phyloP scores from a whole-genome alignment of 2,113 vertebrate genomes.

The Herpailurus yagouaroundi region DNA sequence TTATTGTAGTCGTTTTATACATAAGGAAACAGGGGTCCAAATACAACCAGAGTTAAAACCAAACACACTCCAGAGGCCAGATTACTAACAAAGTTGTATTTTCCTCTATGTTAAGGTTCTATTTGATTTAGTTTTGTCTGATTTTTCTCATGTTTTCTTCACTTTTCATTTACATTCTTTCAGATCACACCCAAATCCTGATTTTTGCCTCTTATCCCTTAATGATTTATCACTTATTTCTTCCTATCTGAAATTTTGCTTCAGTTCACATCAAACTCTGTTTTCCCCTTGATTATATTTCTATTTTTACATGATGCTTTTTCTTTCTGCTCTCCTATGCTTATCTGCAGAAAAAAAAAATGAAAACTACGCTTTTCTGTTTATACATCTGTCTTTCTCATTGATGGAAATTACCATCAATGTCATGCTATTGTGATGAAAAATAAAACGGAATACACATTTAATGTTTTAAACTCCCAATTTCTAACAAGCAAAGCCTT shows the following conservation, averaged over 20 bases:
- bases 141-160: background rate
- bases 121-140: background rate
- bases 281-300: background rate
- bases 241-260: background rate
- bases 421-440: background rate
- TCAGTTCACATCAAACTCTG: background rate
- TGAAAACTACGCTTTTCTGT: background rate
- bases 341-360: background rate
- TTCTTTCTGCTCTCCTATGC: background rate
- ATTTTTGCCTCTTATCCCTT: background rate
- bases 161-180: background rate
- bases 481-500: background rate
- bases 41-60: background rate
- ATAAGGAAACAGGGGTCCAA: background rate
- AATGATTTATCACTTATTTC: background rate
- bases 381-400: background rate
- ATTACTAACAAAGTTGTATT: background rate
- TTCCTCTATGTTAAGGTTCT: background rate
- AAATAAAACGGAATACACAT: background rate
- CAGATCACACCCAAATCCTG: background rate
- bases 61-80: background rate
- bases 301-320: background rate
- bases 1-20: background rate
- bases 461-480: background rate
- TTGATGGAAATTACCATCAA: background rate